Conservation (phyloP, 2,888 invertebrate species). For the Andrena camellia region DNA sequence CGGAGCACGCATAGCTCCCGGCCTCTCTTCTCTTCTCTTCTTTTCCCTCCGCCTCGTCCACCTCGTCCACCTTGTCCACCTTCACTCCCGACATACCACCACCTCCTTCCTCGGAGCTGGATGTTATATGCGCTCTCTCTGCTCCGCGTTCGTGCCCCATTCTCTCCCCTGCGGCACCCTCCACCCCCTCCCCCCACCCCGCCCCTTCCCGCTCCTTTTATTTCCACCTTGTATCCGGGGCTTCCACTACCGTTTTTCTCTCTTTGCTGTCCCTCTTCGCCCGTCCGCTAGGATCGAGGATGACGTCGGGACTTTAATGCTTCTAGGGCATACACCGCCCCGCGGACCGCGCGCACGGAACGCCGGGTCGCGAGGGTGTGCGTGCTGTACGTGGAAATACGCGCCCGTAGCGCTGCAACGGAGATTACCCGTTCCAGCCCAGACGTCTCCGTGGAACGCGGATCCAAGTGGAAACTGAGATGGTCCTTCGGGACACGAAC, state of each 20-base stretch:
- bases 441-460: constrained; percentile 66
- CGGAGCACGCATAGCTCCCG: constrained; percentile 85
- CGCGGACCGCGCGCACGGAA: not conserved
- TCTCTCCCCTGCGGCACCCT: constrained; percentile 30
- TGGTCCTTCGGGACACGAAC: constrained; percentile 8
- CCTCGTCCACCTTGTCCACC: constrained; percentile 46
- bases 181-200: constrained; percentile 26
- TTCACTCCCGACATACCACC: constrained; percentile 50
- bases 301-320: constrained; percentile 80
- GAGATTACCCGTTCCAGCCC: constrained; percentile 78
- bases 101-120: constrained; percentile 47
- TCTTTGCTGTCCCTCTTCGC: constrained; percentile 77
- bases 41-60: constrained; percentile 55
- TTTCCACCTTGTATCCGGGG: constrained; percentile 76
- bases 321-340: constrained; percentile 76
- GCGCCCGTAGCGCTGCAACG: constrained; percentile 48
- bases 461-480: constrained; percentile 19
- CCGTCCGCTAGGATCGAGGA: constrained; percentile 77
- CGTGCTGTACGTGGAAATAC: constrained; percentile 33
- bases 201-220: constrained; percentile 70
- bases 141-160: constrained; percentile 51
- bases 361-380: constrained; percentile 14
- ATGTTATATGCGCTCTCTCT: constrained; percentile 60
- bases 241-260: constrained; percentile 76
- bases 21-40: constrained; percentile 77